phyloP scores from a whole-genome alignment of 2,797 vertebrate genomes.

The Pagetopsis macropterus region DNA sequence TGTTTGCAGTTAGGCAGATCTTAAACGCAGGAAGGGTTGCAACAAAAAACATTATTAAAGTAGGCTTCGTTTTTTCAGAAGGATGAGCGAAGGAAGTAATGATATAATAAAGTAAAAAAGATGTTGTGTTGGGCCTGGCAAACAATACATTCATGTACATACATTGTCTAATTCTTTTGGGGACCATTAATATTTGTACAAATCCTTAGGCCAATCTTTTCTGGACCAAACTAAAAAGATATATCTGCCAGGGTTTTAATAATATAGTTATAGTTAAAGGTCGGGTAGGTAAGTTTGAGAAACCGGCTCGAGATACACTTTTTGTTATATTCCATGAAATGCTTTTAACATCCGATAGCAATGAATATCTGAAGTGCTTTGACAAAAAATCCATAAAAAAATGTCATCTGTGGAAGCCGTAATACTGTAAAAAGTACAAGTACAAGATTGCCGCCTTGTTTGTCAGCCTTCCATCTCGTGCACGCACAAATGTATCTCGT shows the following conservation, averaged over 20 bases:
- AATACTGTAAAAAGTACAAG: too few species aligned
- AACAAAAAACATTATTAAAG: slow-evolving; percentile 5
- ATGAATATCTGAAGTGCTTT: too few species aligned
- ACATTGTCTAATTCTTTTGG: background rate
- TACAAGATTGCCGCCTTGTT: too few species aligned
- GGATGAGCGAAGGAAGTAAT: background rate
- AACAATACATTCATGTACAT: background rate
- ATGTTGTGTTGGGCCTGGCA: background rate
- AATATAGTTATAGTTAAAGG: too few species aligned
- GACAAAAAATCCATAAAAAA: too few species aligned
- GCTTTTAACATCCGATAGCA: too few species aligned
- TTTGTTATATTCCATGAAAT: too few species aligned
- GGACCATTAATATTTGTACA: background rate
- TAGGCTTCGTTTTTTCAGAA: background rate
- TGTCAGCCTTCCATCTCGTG: too few species aligned
- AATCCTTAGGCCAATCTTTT: background rate
- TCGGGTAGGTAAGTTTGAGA: too few species aligned
- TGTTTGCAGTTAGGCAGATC: background rate
- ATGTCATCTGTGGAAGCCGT: too few species aligned
- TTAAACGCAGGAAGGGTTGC: background rate
- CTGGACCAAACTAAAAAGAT: background rate
- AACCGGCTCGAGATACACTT: too few species aligned
- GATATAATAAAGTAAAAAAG: background rate
- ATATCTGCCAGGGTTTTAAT: background rate
- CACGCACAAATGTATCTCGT: too few species aligned